phyloP scores from a whole-genome alignment of 2,113 vertebrate genomes.

The Isurus oxyrinchus region DNA sequence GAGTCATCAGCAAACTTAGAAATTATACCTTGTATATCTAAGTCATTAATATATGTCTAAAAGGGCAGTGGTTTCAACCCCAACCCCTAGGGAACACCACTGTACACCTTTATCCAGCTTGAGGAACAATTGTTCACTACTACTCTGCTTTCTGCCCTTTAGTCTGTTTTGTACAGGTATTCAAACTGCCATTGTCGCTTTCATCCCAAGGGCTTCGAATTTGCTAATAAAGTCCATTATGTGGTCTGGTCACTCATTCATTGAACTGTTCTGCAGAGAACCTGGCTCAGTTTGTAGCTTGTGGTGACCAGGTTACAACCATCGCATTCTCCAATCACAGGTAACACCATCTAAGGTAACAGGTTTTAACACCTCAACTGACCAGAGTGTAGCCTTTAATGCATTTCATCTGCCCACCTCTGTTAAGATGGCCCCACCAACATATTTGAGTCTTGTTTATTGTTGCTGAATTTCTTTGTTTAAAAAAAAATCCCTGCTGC shows the following conservation, averaged over 20 bases:
- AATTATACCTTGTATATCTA: background rate
- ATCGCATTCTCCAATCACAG: background rate
- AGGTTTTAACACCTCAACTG: background rate
- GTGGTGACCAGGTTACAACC: background rate
- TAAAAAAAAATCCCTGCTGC: background rate
- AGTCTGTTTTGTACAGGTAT: background rate
- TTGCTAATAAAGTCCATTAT: background rate
- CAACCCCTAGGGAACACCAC: background rate
- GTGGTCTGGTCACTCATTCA: background rate
- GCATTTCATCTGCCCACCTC: background rate
- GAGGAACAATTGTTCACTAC: too few species aligned
- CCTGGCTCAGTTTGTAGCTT: background rate
- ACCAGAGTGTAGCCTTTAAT: background rate
- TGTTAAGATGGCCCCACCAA: background rate
- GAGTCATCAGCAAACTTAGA: background rate
- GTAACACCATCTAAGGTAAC: background rate
- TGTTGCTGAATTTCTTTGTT: background rate
- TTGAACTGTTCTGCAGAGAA: background rate
- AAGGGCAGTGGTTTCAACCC: background rate
- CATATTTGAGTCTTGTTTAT: background rate
- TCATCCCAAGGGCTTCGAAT: background rate
- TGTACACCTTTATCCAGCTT: too few species aligned
- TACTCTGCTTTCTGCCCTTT: background rate
- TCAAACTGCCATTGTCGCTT: background rate
- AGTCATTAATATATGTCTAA: background rate